Evolutionary conservation across 2,888 invertebrate genomes (phyloP).

Genomic region (Ichneumoninae sp.): DNA sequence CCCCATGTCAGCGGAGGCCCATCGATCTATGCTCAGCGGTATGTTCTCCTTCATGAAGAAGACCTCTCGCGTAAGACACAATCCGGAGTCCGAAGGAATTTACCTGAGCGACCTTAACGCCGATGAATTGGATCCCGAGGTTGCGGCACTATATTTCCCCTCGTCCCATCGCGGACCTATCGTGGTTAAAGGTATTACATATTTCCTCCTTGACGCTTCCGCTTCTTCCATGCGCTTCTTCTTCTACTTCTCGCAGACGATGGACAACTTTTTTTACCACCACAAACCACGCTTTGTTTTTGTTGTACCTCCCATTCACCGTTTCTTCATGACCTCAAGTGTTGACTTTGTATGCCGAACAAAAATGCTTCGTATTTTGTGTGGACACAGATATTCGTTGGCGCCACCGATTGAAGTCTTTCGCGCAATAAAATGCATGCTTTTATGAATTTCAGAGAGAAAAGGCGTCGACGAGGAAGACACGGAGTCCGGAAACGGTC

Average conservation of each 20-base stretch:
- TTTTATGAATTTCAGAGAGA: conserved; percentile 71
- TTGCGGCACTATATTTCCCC: conserved; percentile 94
- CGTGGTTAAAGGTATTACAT: conserved; percentile 79
- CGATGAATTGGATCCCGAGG: conserved; percentile 96
- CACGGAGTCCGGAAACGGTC: conserved; percentile 98
- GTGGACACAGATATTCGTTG: neutral
- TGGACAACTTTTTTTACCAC: conserved; percentile 9
- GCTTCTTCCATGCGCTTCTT: conserved; percentile 60
- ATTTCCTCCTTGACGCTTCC: conserved; percentile 69
- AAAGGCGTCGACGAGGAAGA: conserved; percentile 92
- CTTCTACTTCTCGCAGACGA: neutral
- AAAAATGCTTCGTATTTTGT: neutral
- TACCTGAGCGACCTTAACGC: conserved; percentile 96
- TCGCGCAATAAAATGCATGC: neutral
- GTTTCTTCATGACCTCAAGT: conserved; percentile 8
- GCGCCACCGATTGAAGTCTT: neutral
- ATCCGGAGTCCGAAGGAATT: conserved; percentile 90
- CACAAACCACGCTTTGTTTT: conserved; percentile 10
- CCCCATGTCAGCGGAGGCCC: conserved; percentile 82
- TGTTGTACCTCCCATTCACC: conserved; percentile 9
- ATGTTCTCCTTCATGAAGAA: conserved; percentile 97
- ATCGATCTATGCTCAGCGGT: conserved; percentile 92
- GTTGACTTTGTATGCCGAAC: neutral
- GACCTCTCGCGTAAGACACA: conserved; percentile 87
- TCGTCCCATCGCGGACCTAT: conserved; percentile 84